Percentiles rank a stretch among this genome's conserved stretches.
Conservation (phyloP, 2,113 vertebrate species). For the Rhombomys opimus region DNA sequence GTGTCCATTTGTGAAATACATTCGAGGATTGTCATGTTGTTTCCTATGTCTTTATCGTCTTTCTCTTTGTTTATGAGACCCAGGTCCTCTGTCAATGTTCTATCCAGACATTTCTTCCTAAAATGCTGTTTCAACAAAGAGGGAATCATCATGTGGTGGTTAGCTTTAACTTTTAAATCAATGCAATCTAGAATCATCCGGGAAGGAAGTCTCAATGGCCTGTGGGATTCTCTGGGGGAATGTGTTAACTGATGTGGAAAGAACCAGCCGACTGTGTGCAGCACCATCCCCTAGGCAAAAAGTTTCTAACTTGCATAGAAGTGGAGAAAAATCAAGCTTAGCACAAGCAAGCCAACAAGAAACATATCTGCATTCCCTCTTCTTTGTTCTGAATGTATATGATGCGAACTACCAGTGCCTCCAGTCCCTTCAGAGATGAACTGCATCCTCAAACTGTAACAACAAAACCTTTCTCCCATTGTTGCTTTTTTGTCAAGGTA, state of each 20-base stretch:
- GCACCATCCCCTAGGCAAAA: background rate
- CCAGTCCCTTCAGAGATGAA: background rate
- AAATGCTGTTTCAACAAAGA: constrained; percentile 18
- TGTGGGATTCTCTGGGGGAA: background rate
- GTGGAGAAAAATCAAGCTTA: background rate
- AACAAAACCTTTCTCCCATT: background rate
- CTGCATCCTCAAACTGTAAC: background rate
- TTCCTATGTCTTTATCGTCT: background rate
- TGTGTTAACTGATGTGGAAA: background rate
- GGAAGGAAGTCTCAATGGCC: background rate
- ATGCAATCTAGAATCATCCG: background rate
- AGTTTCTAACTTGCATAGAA: background rate
- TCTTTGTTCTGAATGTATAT: background rate
- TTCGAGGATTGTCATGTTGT: background rate
- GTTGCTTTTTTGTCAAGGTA: background rate
- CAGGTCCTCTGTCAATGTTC: background rate
- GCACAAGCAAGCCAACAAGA: background rate
- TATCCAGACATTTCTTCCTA: background rate
- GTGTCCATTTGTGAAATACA: background rate
- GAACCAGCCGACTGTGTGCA: background rate
- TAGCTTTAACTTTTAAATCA: background rate
- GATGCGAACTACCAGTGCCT: background rate
- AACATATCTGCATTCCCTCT: background rate
- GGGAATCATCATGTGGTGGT: background rate
- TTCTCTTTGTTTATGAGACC: background rate